A percentile compares a stretch with the other conserved stretches of the same genome.
Evolutionary conservation across 2,888 invertebrate species (phyloP).

Genomic region (Yponomeuta evonymella): DNA sequence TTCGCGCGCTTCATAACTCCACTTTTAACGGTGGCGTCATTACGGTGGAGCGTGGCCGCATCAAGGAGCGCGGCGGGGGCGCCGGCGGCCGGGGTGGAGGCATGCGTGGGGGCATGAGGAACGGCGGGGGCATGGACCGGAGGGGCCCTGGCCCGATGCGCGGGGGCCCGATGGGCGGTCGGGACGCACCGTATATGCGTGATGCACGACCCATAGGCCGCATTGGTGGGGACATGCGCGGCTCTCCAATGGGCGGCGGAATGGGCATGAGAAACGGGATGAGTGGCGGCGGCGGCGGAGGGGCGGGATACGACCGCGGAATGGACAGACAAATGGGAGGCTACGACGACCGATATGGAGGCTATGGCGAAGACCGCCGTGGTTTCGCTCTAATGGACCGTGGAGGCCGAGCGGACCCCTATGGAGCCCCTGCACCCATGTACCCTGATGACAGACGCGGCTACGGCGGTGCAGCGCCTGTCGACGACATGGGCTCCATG

Average conservation of each 20-base stretch:
- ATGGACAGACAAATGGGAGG: slow-evolving; percentile 43
- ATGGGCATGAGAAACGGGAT: slow-evolving; percentile 67
- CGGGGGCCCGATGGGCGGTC: slow-evolving; percentile 32
- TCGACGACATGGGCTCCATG: slow-evolving; percentile 25
- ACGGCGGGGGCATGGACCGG: slow-evolving; percentile 50
- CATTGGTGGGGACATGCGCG: slow-evolving; percentile 38
- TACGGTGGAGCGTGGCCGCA: slow-evolving; percentile 88
- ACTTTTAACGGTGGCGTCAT: slow-evolving; percentile 90
- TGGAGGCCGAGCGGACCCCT: slow-evolving; percentile 43
- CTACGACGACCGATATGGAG: slow-evolving; percentile 60
- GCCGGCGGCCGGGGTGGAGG: slow-evolving; percentile 53
- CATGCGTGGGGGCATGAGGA: slow-evolving; percentile 55
- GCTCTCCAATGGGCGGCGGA: slow-evolving; percentile 44
- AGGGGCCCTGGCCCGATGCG: slow-evolving; percentile 54
- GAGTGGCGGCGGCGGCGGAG: slow-evolving; percentile 44
- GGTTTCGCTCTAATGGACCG: slow-evolving; percentile 63
- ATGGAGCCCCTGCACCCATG: slow-evolving; percentile 48
- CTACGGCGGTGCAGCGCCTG: slow-evolving; percentile 28
- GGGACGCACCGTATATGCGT: slow-evolving; percentile 63
- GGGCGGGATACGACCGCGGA: slow-evolving; percentile 44
- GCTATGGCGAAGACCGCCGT: slow-evolving; percentile 63
- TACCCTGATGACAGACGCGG: slow-evolving; percentile 42
- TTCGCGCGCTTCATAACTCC: slow-evolving; percentile 86
- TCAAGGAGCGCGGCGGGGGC: slow-evolving; percentile 80
- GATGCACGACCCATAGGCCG: slow-evolving; percentile 34